These are phyloP conservation scores for Dendrocincla fuliginosa DNA, from an alignment of 2,797 vertebrate species.

Conservation along the genomic window DNA sequence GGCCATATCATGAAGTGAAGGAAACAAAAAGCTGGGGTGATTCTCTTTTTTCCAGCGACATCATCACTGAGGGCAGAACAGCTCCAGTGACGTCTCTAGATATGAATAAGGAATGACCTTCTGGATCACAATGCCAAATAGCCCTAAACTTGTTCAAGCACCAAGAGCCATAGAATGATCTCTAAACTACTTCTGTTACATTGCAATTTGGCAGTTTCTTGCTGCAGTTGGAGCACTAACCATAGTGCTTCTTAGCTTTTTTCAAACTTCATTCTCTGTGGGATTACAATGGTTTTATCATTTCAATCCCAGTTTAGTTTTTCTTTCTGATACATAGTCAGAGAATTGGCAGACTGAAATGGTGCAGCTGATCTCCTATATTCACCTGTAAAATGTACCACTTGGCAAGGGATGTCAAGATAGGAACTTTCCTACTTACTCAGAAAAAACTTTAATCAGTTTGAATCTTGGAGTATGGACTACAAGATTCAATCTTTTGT, in stretches of 20 bases:
- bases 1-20: neutral
- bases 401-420: neutral
- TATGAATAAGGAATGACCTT: neutral
- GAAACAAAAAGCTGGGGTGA: neutral
- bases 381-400: neutral
- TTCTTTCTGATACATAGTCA: neutral
- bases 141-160: neutral
- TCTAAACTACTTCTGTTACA: neutral
- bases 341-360: neutral
- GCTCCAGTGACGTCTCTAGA: neutral
- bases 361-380: neutral
- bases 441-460: neutral
- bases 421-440: neutral
- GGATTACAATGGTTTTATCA: neutral
- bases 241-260: neutral
- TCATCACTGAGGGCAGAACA: neutral
- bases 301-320: neutral
- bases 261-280: neutral
- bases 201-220: neutral
- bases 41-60: neutral
- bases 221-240: neutral
- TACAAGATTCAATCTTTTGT: neutral
- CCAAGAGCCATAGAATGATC: neutral
- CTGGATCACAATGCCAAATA: neutral
- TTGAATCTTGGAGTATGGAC: neutral